phyloP scores from a whole-genome alignment of 2,888 invertebrate species.

The Steinernema carpocapsae region DNA sequence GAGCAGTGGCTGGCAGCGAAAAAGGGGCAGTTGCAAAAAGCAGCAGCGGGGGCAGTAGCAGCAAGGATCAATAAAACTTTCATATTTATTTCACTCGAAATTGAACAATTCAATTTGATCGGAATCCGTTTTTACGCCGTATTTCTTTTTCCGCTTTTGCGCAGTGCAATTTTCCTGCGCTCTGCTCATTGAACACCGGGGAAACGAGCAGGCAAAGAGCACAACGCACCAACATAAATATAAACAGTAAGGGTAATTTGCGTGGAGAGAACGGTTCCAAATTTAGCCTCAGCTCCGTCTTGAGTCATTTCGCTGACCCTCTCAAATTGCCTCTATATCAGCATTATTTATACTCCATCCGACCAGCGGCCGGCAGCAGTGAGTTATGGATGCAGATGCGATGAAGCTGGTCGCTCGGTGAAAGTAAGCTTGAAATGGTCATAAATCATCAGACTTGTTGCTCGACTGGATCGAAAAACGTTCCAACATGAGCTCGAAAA shows the following conservation, averaged over 20 bases:
- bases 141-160: background rate
- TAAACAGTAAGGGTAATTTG: background rate
- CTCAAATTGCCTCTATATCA: background rate
- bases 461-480: background rate
- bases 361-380: too few species aligned
- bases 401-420: background rate
- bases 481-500: too few species aligned
- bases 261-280: background rate
- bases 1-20: too few species aligned
- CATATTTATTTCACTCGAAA: conserved; percentile 12
- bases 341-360: conserved; percentile 3
- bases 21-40: too few species aligned
- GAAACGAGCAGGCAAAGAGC: too few species aligned
- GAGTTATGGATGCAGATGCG: too few species aligned
- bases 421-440: background rate
- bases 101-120: conserved; percentile 12
- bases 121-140: background rate
- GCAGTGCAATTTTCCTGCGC: background rate
- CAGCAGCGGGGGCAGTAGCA: too few species aligned
- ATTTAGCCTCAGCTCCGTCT: too few species aligned
- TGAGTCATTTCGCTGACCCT: background rate
- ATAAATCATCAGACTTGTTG: background rate
- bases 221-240: background rate
- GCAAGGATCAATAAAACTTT: conserved; percentile 1
- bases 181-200: too few species aligned